These are phyloP conservation scores for Acholoe squamosa DNA, from an alignment of 2,888 invertebrate species.

Conservation along the genomic window DNA sequence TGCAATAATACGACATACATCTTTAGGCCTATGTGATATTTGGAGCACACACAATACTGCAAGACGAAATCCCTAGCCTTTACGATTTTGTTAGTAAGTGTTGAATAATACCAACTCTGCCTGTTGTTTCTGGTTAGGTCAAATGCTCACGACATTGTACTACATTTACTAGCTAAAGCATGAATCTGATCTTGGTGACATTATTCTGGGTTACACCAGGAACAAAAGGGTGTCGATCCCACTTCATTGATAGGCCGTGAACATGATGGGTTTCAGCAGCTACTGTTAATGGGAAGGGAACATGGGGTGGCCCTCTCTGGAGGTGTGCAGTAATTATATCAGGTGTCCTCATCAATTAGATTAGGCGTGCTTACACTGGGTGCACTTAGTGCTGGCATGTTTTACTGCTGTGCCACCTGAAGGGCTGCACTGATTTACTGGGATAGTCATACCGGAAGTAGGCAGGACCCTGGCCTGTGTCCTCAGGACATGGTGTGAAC, in stretches of 20 bases:
- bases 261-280: background rate
- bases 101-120: too few relatives aligned
- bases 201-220: background rate
- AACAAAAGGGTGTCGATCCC: background rate
- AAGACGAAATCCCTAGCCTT: too few relatives aligned
- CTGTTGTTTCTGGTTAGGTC: too few relatives aligned
- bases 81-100: too few relatives aligned
- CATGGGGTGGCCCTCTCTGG: background rate
- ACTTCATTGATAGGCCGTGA: background rate
- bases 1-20: too few relatives aligned
- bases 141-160: too few relatives aligned
- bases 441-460: background rate
- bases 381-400: background rate
- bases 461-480: too few relatives aligned
- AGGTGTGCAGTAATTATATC: background rate
- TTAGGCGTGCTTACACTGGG: conserved; percentile 21
- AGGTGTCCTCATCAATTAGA: conserved; percentile 27
- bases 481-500: too few relatives aligned
- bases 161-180: too few relatives aligned
- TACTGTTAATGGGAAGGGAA: conserved; percentile 27
- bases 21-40: too few relatives aligned
- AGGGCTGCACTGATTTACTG: background rate
- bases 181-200: too few relatives aligned
- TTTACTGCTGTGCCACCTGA: background rate
- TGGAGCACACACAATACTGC: too few relatives aligned